Evolutionary conservation across 2,888 invertebrate species (phyloP).

Genomic region (Cacoxenus indagator): DNA sequence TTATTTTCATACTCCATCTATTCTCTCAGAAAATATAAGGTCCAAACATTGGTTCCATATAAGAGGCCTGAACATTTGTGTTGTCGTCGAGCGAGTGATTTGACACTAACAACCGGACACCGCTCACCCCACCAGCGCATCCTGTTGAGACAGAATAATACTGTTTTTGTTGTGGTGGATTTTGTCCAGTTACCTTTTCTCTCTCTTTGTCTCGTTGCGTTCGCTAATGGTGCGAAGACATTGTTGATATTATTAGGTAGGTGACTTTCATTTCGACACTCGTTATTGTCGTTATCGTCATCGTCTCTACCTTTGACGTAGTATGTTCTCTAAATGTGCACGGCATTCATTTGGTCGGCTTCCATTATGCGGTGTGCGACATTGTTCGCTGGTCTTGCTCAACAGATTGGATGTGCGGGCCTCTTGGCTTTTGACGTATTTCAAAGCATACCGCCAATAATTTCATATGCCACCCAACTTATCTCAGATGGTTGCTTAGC

Average conservation of each 20-base stretch:
- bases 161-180: not conserved
- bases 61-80: slow-evolving; percentile 58
- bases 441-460: not conserved
- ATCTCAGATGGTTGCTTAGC: not conserved
- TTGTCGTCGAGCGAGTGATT: slow-evolving; percentile 29
- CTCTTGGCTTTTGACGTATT: not conserved
- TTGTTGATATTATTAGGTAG: slow-evolving; percentile 60
- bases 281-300: not conserved
- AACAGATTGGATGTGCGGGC: not conserved
- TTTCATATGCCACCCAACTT: not conserved
- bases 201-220: not conserved
- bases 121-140: slow-evolving; percentile 3
- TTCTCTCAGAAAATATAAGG: slow-evolving; percentile 27
- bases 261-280: slow-evolving; percentile 49
- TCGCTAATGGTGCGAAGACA: slow-evolving; percentile 36
- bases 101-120: slow-evolving; percentile 11
- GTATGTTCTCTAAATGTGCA: slow-evolving; percentile 1
- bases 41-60: slow-evolving; percentile 45
- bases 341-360: slow-evolving; percentile 5
- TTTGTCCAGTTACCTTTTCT: not conserved
- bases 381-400: slow-evolving; percentile 10
- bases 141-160: not conserved
- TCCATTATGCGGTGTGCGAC: slow-evolving; percentile 42
- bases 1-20: not conserved
- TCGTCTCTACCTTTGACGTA: slow-evolving; percentile 10